Evolutionary conservation across 2,888 invertebrate genomes (phyloP).

Genomic region (Agrilus cyanescens): DNA sequence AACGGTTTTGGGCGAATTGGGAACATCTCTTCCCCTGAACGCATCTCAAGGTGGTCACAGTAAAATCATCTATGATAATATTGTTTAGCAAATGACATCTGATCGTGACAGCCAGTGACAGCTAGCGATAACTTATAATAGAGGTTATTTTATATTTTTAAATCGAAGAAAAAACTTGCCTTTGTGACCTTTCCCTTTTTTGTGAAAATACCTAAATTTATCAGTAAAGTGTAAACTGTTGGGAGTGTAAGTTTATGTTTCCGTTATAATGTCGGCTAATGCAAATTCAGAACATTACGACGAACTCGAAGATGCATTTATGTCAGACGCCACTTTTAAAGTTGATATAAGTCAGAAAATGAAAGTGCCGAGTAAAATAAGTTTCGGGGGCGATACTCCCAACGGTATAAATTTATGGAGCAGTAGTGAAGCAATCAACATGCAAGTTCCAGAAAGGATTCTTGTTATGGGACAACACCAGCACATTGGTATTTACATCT

Average conservation of each 20-base stretch:
- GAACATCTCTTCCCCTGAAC: too few relatives aligned
- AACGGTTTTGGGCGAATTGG: too few relatives aligned
- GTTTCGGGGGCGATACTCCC: constrained; percentile 57
- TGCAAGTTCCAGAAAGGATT: constrained; percentile 91
- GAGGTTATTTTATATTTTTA: too few relatives aligned
- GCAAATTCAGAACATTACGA: constrained; percentile 51
- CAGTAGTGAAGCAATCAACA: constrained; percentile 65
- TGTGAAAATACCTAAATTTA: too few relatives aligned
- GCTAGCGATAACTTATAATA: too few relatives aligned
- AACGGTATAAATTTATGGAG: constrained; percentile 47
- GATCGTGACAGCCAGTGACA: too few relatives aligned
- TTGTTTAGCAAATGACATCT: too few relatives aligned
- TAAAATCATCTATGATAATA: too few relatives aligned
- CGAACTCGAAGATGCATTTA: constrained; percentile 51
- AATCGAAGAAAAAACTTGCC: too few relatives aligned
- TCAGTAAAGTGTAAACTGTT: too few relatives aligned
- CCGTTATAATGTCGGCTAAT: constrained; percentile 43
- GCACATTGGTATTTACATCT: constrained; percentile 50
- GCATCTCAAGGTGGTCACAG: too few relatives aligned
- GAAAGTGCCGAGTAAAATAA: constrained; percentile 69
- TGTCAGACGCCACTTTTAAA: constrained; percentile 49
- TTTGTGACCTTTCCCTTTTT: too few relatives aligned
- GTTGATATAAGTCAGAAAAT: constrained; percentile 70
- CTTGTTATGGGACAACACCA: constrained; percentile 73
- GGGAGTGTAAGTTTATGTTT: not conserved